These are phyloP conservation scores for Apis dorsata DNA, from an alignment of 1,140 invertebrate species.

Conservation along the genomic window DNA sequence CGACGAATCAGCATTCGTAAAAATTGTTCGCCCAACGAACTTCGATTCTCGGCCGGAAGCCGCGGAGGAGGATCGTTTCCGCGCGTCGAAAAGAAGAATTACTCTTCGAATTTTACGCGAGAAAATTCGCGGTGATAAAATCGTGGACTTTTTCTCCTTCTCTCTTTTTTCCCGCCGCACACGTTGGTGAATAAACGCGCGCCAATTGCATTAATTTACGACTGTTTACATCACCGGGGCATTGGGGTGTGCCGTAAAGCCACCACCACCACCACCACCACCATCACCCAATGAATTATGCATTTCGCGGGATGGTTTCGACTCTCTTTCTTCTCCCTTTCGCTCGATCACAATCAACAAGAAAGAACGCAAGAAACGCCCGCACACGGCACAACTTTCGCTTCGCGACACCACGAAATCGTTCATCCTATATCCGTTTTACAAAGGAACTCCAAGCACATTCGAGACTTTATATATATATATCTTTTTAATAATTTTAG, in stretches of 20 bases:
- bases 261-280: conserved; percentile 42
- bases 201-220: conserved; percentile 64
- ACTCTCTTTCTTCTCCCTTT: conserved; percentile 32
- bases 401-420: conserved; percentile 19
- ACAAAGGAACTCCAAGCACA: neutral
- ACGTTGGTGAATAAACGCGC: conserved; percentile 16
- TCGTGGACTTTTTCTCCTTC: neutral
- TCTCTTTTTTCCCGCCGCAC: neutral
- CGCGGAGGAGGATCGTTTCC: too few relatives aligned
- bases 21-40: too few relatives aligned
- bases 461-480: neutral
- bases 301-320: conserved; percentile 46
- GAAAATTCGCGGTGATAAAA: neutral
- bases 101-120: too few relatives aligned
- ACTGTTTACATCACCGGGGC: conserved; percentile 61
- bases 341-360: neutral
- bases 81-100: too few relatives aligned
- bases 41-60: too few relatives aligned
- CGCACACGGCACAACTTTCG: neutral
- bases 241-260: conserved; percentile 46
- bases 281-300: conserved; percentile 65
- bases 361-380: too few relatives aligned
- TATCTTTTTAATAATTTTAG: too few relatives aligned
- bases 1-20: too few relatives aligned
- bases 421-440: neutral